Conservation (phyloP, 2,797 vertebrate genomes). For the Schizothorax lantsangensis region DNA sequence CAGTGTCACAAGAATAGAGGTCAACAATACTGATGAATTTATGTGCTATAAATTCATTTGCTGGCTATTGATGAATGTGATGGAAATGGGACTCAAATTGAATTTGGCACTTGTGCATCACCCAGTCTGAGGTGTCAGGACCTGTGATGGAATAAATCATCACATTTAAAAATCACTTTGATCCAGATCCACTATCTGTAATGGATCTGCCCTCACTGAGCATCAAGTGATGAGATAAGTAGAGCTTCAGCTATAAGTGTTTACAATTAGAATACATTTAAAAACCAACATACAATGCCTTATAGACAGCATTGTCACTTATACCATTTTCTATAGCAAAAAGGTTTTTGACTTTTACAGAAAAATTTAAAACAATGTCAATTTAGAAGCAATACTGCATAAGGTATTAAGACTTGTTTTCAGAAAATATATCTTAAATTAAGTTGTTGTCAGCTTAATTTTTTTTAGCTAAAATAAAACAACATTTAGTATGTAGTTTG, state of each 20-base stretch:
- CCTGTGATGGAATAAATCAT: conserved; percentile 52
- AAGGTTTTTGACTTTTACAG: not conserved
- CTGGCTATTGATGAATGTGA: conserved; percentile 34
- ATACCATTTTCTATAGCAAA: not conserved
- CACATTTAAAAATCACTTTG: conserved; percentile 50
- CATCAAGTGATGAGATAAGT: conserved; percentile 1
- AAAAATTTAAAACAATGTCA: not conserved
- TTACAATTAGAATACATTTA: not conserved
- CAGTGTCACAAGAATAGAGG: not conserved
- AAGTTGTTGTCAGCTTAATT: not conserved
- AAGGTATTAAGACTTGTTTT: not conserved
- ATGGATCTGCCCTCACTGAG: conserved; percentile 6
- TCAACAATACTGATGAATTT: conserved; percentile 36
- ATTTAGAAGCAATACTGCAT: not conserved
- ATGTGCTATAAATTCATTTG: not conserved
- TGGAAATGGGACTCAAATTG: conserved; percentile 24
- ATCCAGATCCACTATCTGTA: not conserved
- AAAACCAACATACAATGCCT: not conserved
- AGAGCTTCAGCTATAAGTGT: not conserved
- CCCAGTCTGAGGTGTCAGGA: not conserved
- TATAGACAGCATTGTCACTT: no score
- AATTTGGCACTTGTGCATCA: conserved; percentile 41
- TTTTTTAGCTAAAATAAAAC: not conserved
- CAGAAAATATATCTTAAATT: not conserved
- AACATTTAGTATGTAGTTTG: not conserved